phyloP scores from a whole-genome alignment of 92 coral and sea anemone genomes.

The Micromussa lordhowensis region DNA sequence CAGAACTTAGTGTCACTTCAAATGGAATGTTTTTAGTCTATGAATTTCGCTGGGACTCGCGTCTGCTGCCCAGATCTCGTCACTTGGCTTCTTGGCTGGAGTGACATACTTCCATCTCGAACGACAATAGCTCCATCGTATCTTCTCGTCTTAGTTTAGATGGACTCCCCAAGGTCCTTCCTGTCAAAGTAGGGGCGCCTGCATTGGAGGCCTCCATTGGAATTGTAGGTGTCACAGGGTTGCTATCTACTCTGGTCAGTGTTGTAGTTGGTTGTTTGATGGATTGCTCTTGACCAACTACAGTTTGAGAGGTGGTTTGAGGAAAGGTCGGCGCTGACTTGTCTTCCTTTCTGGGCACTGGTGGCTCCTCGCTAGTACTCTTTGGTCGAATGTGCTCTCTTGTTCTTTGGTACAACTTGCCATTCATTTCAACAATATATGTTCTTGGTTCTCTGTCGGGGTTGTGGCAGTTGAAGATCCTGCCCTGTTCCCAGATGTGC shows the following conservation, averaged over 20 bases:
- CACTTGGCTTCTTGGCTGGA: too few relatives aligned
- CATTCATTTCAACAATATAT: slow-evolving; percentile 45
- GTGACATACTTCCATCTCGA: too few relatives aligned
- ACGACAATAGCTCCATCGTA: too few relatives aligned
- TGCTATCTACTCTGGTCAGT: slow-evolving; percentile 32
- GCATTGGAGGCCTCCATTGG: slow-evolving; percentile 15
- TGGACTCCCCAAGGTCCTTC: too few relatives aligned
- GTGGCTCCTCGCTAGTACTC: slow-evolving; percentile 3
- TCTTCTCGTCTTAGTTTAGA: neutral
- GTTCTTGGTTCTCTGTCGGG: slow-evolving; percentile 65
- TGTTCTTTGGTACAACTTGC: slow-evolving; percentile 55
- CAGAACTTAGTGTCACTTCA: neutral
- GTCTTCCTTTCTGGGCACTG: neutral
- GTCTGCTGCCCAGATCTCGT: too few relatives aligned
- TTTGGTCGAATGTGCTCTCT: slow-evolving; percentile 57
- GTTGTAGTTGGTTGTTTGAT: slow-evolving; percentile 15
- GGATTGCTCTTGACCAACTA: slow-evolving; percentile 8
- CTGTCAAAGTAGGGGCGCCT: slow-evolving; percentile 3
- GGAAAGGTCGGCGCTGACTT: neutral
- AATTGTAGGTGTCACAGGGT: slow-evolving; percentile 23
- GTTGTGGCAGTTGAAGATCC: slow-evolving; percentile 18
- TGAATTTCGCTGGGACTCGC: slow-evolving; percentile 15
- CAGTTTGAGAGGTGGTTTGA: neutral
- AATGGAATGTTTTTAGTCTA: neutral
- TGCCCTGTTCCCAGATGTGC: slow-evolving; percentile 51